These are phyloP conservation scores for Periplaneta americana DNA, from an alignment of 1,140 invertebrate genomes.

Conservation along the genomic window DNA sequence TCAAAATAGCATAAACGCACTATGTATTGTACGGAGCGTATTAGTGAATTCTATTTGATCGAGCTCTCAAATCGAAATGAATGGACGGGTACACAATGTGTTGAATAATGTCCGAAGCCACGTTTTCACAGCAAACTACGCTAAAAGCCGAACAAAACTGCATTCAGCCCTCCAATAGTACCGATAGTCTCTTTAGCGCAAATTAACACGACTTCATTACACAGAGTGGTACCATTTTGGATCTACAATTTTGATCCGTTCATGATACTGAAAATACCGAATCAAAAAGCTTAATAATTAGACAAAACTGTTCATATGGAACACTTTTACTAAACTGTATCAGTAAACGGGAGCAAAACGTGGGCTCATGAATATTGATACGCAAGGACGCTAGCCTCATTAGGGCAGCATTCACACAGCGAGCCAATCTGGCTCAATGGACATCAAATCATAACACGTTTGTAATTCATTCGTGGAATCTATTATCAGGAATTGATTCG, in stretches of 20 bases:
- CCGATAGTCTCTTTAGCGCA: no score
- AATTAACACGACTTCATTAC: not conserved
- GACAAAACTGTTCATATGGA: not conserved
- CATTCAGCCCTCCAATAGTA: not conserved
- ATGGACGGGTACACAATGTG: no score
- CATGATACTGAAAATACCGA: not conserved
- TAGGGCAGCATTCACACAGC: not conserved
- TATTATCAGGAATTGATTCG: not conserved
- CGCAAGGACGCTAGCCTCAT: not conserved
- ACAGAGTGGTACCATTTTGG: not conserved
- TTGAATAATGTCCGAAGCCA: no score
- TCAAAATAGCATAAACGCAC: no score
- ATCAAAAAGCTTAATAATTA: not conserved
- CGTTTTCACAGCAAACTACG: no score
- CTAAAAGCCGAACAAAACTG: not conserved
- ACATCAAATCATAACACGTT: no score
- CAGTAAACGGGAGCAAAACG: not conserved
- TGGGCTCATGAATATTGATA: not conserved
- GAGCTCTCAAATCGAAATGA: no score
- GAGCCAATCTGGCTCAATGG: not conserved
- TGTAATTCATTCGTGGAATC: not conserved
- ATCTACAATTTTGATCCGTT: not conserved
- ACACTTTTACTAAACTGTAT: not conserved
- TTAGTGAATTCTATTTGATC: no score
- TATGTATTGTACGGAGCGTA: no score